Evolutionary conservation across 2,113 vertebrate species (phyloP).

Genomic region (Anas platyrhynchos): DNA sequence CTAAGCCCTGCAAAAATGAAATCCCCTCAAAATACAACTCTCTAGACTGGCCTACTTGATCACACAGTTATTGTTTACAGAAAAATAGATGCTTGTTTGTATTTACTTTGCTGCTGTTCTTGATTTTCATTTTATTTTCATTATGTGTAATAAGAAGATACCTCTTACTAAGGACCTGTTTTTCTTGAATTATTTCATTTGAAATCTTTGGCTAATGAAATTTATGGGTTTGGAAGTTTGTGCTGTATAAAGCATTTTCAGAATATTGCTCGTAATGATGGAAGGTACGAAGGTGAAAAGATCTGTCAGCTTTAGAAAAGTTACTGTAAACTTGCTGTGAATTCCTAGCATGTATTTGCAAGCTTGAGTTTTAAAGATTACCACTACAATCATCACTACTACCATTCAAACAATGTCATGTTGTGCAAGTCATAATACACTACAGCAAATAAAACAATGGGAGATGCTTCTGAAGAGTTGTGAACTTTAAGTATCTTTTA

Average conservation of each 20-base stretch:
- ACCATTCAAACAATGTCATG: not conserved
- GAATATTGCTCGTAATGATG: not conserved
- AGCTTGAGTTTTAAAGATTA: not conserved
- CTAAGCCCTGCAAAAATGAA: constrained; percentile 53
- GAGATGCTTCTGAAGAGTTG: constrained; percentile 25
- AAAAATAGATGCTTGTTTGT: not conserved
- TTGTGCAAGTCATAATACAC: not conserved
- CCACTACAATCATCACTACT: not conserved
- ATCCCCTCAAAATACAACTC: constrained; percentile 61
- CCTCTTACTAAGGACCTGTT: constrained; percentile 38
- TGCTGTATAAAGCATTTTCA: not conserved
- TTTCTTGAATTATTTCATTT: constrained; percentile 48
- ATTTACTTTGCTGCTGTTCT: constrained; percentile 18
- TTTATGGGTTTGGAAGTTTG: constrained; percentile 12
- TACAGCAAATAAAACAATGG: constrained; percentile 12
- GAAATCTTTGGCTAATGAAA: constrained; percentile 30
- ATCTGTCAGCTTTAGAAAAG: not conserved
- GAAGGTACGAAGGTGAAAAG: not conserved
- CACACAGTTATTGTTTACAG: constrained; percentile 27
- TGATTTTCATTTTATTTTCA: constrained; percentile 10
- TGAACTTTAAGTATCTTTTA: not conserved
- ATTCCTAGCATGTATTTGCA: constrained; percentile 27
- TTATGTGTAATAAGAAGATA: constrained; percentile 18
- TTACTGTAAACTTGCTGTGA: constrained; percentile 16
- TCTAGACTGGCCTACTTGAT: constrained; percentile 49